These are phyloP conservation scores for Drosophila ananassae DNA, from an alignment of 1,140 invertebrate genomes.

Conservation along the genomic window DNA sequence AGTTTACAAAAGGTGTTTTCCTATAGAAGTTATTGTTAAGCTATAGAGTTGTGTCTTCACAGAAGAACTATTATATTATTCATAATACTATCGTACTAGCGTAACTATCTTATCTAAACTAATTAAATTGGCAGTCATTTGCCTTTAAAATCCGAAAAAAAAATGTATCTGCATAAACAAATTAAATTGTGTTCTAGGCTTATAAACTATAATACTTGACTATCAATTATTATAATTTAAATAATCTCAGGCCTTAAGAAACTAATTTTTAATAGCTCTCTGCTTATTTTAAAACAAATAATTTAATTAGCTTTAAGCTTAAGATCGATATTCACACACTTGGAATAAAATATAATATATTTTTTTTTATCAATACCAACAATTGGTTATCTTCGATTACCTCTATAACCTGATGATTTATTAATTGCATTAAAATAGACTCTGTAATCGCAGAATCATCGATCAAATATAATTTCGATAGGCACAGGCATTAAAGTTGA, in stretches of 20 bases:
- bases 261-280: background rate
- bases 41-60: background rate
- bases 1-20: conserved; percentile 14
- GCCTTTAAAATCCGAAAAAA: background rate
- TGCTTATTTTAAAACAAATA: background rate
- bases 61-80: too few species aligned
- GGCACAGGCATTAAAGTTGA: conserved; percentile 35
- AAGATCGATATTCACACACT: conserved; percentile 18
- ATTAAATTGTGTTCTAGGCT: background rate
- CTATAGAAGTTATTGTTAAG: background rate
- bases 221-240: conserved; percentile 5
- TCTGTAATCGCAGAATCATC: conserved; percentile 27
- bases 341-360: background rate
- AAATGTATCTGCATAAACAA: background rate
- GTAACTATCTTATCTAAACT: background rate
- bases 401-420: conserved; percentile 28
- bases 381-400: conserved; percentile 5
- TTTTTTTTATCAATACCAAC: conserved; percentile 1
- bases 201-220: background rate
- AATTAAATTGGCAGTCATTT: background rate
- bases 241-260: background rate
- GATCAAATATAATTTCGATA: conserved; percentile 46
- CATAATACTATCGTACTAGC: background rate
- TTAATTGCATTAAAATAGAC: conserved; percentile 35
- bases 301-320: background rate